Evolutionary conservation across 35 echinoderm and acorn worm genomes (phyloP).

Genomic region (Patiria miniata): DNA sequence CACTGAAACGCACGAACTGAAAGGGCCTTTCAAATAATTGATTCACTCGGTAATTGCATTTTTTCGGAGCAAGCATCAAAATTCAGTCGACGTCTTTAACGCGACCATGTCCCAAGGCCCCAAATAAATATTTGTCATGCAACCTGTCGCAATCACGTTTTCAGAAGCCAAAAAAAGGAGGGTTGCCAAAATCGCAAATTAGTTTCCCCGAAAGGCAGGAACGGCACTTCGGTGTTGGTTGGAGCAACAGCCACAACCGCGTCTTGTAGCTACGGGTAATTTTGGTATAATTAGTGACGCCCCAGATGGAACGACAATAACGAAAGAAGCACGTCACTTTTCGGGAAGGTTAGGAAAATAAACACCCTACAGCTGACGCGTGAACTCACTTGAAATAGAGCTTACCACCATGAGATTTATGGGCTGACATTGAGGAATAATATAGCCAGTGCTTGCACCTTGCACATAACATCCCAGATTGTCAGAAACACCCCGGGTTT

Average conservation of each 20-base stretch:
- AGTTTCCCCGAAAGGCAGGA: background rate
- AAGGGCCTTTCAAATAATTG: too few relatives aligned
- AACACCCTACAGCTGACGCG: conserved; percentile 1
- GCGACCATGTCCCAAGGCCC: background rate
- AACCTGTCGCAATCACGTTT: background rate
- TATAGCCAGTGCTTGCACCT: too few relatives aligned
- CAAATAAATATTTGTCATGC: background rate
- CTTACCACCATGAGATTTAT: too few relatives aligned
- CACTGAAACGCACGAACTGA: too few relatives aligned
- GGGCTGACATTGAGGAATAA: too few relatives aligned
- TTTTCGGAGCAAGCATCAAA: too few relatives aligned
- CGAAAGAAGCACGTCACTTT: background rate
- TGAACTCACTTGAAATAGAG: background rate
- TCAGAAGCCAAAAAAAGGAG: background rate
- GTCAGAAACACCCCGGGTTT: too few relatives aligned
- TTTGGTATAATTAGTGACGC: background rate
- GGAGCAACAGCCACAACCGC: background rate
- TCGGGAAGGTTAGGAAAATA: conserved; percentile 27
- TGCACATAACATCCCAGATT: too few relatives aligned
- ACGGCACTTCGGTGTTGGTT: background rate
- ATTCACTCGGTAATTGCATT: too few relatives aligned
- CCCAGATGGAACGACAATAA: background rate
- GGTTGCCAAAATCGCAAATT: background rate
- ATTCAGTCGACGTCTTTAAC: too few relatives aligned
- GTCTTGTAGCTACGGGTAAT: background rate